These are phyloP conservation scores for Heliornis fulica DNA, from an alignment of 2,113 vertebrate species.

Conservation along the genomic window DNA sequence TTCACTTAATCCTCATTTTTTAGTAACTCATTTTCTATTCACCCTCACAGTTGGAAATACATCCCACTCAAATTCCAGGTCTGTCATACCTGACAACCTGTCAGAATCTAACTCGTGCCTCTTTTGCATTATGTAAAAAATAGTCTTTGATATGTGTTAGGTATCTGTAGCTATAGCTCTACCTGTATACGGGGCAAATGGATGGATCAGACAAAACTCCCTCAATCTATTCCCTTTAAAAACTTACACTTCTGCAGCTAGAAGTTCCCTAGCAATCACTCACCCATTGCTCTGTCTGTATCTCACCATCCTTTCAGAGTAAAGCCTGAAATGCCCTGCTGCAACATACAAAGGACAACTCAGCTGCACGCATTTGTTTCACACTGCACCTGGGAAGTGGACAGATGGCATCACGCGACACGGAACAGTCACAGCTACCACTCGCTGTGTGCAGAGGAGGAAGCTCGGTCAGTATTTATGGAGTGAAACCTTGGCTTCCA, in stretches of 20 bases:
- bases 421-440: accelerated
- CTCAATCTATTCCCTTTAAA: not conserved
- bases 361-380: not conserved
- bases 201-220: no score
- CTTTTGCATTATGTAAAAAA: not conserved
- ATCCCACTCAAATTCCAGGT: not conserved
- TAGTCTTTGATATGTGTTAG: accelerated
- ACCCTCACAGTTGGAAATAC: accelerated
- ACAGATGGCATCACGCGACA: not conserved
- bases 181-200: no score
- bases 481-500: not conserved
- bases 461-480: not conserved
- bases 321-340: not conserved
- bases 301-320: not conserved
- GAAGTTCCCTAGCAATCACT: not conserved
- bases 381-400: not conserved
- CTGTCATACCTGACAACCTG: not conserved
- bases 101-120: not conserved
- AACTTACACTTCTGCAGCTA: not conserved
- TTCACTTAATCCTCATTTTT: not conserved
- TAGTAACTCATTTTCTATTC: not conserved
- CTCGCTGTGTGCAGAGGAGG: not conserved
- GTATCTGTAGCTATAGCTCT: not conserved
- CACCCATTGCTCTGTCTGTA: not conserved
- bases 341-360: not conserved